Percentiles rank a stretch among this genome's conserved stretches.
Evolutionary conservation across 2,113 vertebrate genomes (phyloP).

Genomic region (Saccopteryx leptura): DNA sequence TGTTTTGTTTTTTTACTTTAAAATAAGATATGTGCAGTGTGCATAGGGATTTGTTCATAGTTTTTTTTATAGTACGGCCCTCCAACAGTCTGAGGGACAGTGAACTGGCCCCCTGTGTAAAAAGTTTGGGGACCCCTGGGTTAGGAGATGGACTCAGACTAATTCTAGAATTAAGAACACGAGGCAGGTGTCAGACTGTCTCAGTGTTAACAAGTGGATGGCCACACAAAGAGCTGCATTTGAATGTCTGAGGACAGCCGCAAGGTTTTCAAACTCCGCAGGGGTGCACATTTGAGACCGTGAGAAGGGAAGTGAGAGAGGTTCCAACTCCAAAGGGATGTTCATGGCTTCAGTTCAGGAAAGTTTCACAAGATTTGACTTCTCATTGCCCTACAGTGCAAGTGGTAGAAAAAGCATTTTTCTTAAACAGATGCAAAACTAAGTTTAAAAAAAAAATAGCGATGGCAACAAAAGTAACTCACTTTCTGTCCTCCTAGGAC

Average conservation of each 20-base stretch:
- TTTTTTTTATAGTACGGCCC: too few relatives aligned
- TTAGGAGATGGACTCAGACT: neutral
- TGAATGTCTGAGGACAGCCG: neutral
- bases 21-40: too few relatives aligned
- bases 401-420: neutral
- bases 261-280: neutral
- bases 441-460: neutral
- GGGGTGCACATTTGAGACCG: neutral
- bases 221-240: neutral
- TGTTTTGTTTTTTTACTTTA: too few relatives aligned
- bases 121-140: too few relatives aligned
- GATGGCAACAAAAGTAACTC: neutral
- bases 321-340: neutral
- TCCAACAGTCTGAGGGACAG: too few relatives aligned
- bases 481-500: neutral
- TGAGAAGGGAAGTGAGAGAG: neutral
- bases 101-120: too few relatives aligned
- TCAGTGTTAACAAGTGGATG: neutral
- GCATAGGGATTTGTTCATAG: too few relatives aligned
- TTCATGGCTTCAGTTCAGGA: neutral
- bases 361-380: neutral
- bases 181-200: neutral
- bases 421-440: neutral
- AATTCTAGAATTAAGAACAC: constrained; percentile 31
- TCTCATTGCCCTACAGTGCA: neutral